Evolutionary conservation across 2,797 vertebrate genomes (phyloP), one percentile per base, ranked within the genome.

Genomic region (Notolabrus celidotus): DNA sequence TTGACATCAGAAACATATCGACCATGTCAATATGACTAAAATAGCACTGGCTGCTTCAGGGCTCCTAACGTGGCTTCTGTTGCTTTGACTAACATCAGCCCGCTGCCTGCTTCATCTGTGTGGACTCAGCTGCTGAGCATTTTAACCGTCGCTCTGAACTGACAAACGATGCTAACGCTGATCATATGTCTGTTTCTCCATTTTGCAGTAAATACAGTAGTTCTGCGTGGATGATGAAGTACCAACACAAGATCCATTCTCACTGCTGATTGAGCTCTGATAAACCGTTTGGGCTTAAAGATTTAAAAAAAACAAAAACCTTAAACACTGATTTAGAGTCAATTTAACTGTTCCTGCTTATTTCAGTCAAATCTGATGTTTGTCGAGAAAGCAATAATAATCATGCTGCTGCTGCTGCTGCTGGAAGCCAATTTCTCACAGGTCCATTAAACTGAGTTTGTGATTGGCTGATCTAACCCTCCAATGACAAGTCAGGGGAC

Each of bases 151-250:
- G 12, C 56, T 77, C 60, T 38, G 53, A 79, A 58, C 49, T 64
- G 66, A 89, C 73, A 36, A 61, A 33, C 64, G 71, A 77, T 75
- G 77, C 94, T 96, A 94, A 96, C 74, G 70, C 91, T 94, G 64
- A 93, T 91, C 86, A 91, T 90, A 74, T 90, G 34, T 95, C 94
- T 82, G 88, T 93, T 86, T 92, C 91, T 93, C 89, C 89, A 82
- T 96, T 97, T 97, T 92, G 71, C 96, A 98, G 96, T 96, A 93
- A 92, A 95, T 83, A 80, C 82, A 70, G 74, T 96, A 96, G 83
- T 93, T 95, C 95, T 86, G 90, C 93, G 75, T 34, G 92, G 94
- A 95, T 88, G 92, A 92, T 89, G 92, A 90, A 58, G 86, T 76
- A 84, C 90, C 90, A 41, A 80, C 90, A 72, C 82, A 89, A 88